phyloP scores from a whole-genome alignment of 2,888 invertebrate species.

The Acanthococcus lagerstroemiae region DNA sequence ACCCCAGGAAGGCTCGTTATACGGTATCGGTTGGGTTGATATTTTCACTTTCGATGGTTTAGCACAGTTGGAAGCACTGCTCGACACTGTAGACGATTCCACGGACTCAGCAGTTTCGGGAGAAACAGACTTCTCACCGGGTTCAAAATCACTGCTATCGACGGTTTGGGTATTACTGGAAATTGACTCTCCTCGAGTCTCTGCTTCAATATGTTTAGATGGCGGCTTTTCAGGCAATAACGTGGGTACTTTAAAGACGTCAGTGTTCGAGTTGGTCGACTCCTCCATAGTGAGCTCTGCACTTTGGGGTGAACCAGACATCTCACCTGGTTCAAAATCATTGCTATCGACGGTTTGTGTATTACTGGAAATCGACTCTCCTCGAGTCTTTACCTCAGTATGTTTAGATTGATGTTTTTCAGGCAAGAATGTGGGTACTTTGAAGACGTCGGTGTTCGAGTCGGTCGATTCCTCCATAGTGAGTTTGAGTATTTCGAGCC shows the following conservation, averaged over 20 bases:
- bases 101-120: background rate
- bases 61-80: background rate
- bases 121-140: background rate
- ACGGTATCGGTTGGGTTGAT: constrained; percentile 45
- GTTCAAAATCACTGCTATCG: background rate
- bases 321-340: background rate
- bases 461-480: background rate
- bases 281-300: constrained; percentile 1
- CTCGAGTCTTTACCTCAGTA: background rate
- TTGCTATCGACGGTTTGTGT: background rate
- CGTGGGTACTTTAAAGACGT: constrained; percentile 8
- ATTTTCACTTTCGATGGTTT: constrained; percentile 1
- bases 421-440: constrained; percentile 10
- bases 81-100: background rate
- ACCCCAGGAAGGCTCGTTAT: constrained; percentile 75
- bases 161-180: background rate
- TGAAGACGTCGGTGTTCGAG: background rate
- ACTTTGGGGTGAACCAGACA: background rate
- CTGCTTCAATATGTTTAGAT: background rate
- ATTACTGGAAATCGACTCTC: too few relatives aligned
- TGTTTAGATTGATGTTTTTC: background rate
- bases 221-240: background rate
- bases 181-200: background rate
- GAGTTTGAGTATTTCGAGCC: background rate
- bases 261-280: background rate